phyloP scores from a whole-genome alignment of 1,140 invertebrate species.

The Papilio dardanus region DNA sequence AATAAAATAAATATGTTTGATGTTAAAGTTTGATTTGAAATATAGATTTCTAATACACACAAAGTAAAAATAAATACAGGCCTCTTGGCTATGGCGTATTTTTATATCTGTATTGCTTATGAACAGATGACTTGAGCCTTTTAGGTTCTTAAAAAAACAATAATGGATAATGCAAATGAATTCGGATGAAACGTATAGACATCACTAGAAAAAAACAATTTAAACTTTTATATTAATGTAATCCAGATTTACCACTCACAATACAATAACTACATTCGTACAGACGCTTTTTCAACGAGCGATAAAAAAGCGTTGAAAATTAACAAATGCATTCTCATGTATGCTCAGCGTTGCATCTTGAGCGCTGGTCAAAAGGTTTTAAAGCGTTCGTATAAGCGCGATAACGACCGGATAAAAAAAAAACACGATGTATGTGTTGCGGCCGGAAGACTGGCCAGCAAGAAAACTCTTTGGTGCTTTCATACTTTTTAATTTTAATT shows the following conservation, averaged over 20 bases:
- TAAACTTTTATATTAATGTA: background rate
- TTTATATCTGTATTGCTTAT: background rate
- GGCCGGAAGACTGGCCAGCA: no score
- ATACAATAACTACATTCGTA: no score
- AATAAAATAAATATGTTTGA: background rate
- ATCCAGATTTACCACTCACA: background rate
- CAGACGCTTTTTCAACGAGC: no score
- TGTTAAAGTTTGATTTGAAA: background rate
- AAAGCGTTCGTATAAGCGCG: no score
- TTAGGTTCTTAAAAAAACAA: background rate
- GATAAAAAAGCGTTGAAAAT: no score
- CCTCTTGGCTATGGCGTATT: background rate
- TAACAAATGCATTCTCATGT: no score
- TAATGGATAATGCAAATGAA: background rate
- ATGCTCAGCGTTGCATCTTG: no score
- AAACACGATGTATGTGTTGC: no score
- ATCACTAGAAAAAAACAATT: background rate
- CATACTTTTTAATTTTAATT: no score
- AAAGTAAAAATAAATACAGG: slow-evolving; percentile 7
- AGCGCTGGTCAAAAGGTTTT: no score
- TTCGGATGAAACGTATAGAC: background rate
- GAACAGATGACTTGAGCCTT: background rate
- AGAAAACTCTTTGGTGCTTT: no score
- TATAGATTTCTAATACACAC: background rate
- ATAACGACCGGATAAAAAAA: no score